Base-by-base conservation (phyloP, 2,888 invertebrate species). In the Criorhina ranunculi region DNA sequence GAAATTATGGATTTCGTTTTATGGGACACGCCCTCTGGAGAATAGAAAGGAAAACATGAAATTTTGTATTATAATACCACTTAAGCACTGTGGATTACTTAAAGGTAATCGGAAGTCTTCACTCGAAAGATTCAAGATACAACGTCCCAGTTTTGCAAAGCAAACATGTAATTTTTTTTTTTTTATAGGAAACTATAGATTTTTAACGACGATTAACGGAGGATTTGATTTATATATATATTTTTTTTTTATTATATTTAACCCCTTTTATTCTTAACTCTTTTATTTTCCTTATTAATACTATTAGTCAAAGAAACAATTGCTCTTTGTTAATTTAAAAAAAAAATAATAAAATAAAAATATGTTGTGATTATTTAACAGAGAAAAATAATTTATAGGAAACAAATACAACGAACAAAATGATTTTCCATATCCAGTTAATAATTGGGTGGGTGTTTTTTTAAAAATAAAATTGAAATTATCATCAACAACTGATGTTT, bases 151-250 rank as follows among this genome's bases (percentile, higher is more conserved):
- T 57, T 49, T 44, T 81, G 62, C 81, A n/a, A 17, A 55, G 64
- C 76, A 67, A 57, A 44, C 37, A 67, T 87, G n/a, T n/a, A n/a
- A n/a, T n/a, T 88, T 88, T 87, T 86, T 87, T 88, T 89, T 77
- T 70, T 90, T 88, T 88, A 88, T 88, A 88, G 88, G 87, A 88
- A 88, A 81, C 86, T 64, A 78, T 75, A 80, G 70, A 37, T 64
- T 46, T 60, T 53, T 67, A 40, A 62, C 88, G 88, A 88, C 91
- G 91, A 91, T 91, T 91, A 91, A 90, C 90, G 91, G 92, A 91
- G 91, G 91, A 91, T 90, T 91, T 92, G 90, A 89, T 87, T 76
- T n/a, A n/a, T n/a, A n/a, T n/a, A n/a, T n/a, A n/a, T n/a, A n/a
- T n/a, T 66, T 12, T 81, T 81, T 83, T 86, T 86, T 80, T 87